These are phyloP conservation scores for Dipodomys stephensi DNA, from an alignment of 2,113 vertebrate species.

Conservation along the genomic window DNA sequence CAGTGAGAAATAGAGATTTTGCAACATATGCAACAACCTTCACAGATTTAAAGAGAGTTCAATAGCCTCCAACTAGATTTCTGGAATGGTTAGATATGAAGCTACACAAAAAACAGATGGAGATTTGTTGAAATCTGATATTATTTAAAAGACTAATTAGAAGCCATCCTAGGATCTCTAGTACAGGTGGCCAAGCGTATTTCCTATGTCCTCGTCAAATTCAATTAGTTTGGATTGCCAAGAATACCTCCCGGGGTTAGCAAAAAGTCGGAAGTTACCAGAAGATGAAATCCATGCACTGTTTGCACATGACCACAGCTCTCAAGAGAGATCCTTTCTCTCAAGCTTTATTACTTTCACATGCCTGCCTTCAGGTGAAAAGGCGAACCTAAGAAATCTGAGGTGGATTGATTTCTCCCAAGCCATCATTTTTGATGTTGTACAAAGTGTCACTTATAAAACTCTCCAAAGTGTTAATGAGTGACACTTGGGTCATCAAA, in stretches of 20 bases:
- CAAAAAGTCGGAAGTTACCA: constrained; percentile 41
- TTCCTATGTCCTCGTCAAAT: constrained; percentile 44
- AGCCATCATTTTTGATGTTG: constrained; percentile 36
- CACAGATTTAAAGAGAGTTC: background rate
- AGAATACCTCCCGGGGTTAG: constrained; percentile 39
- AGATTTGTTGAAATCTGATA: constrained; percentile 58
- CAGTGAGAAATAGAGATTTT: background rate
- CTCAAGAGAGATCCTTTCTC: background rate
- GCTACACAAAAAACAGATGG: constrained; percentile 8
- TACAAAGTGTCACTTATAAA: constrained; percentile 43
- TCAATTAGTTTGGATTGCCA: constrained; percentile 42
- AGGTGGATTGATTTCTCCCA: constrained; percentile 52
- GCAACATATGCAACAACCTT: background rate
- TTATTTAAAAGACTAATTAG: constrained; percentile 46
- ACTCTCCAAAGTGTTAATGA: constrained; percentile 44
- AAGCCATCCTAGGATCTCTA: constrained; percentile 43
- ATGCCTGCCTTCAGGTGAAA: constrained; percentile 55
- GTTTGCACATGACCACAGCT: constrained; percentile 27
- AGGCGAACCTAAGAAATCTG: constrained; percentile 22
- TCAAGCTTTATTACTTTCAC: constrained; percentile 57
- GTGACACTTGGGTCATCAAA: constrained; percentile 17
- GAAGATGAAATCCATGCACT: constrained; percentile 59
- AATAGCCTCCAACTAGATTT: background rate
- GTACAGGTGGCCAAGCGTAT: background rate
- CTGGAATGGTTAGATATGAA: constrained; percentile 44